A percentile compares a stretch with the other conserved stretches of the same genome.
Conservation (phyloP, 1,140 invertebrate species). For the Drosophila teissieri region DNA sequence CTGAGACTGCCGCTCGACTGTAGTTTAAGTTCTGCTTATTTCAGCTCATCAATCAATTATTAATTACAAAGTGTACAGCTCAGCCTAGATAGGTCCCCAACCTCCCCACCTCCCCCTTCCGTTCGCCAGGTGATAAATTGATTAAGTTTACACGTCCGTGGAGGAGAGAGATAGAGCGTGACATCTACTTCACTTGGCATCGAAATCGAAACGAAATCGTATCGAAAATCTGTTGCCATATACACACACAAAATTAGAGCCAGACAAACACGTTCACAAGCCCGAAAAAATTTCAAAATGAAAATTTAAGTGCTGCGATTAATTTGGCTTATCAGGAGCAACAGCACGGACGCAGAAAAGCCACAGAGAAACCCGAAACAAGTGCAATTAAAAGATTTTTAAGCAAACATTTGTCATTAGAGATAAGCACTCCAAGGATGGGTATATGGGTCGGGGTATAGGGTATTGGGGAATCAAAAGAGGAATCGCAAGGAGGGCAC, state of each 20-base stretch:
- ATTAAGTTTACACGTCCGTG: constrained; percentile 70
- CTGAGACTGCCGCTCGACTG: background rate
- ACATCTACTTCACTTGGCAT: constrained; percentile 35
- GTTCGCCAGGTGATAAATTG: constrained; percentile 60
- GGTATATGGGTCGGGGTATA: background rate
- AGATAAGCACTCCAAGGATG: constrained; percentile 52
- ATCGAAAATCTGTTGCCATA: constrained; percentile 42
- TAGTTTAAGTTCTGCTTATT: constrained; percentile 38
- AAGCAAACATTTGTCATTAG: constrained; percentile 83
- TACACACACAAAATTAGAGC: constrained; percentile 4
- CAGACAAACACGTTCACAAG: constrained; percentile 23
- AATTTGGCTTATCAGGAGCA: constrained; percentile 76
- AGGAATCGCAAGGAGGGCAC: background rate
- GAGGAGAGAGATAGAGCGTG: constrained; percentile 15
- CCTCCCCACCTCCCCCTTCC: background rate
- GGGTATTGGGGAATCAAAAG: background rate
- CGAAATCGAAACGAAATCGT: constrained; percentile 49
- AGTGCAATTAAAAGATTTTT: constrained; percentile 83
- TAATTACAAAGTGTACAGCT: constrained; percentile 72
- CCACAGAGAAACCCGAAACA: constrained; percentile 56
- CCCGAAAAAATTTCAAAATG: constrained; percentile 67
- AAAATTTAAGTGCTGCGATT: constrained; percentile 83
- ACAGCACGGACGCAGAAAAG: constrained; percentile 10
- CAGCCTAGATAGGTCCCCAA: constrained; percentile 13
- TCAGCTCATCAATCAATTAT: constrained; percentile 78